Evolutionary conservation across 2,113 vertebrate species (phyloP), one percentile per base, ranked within the genome.

Genomic region (Phyllostomus discolor): DNA sequence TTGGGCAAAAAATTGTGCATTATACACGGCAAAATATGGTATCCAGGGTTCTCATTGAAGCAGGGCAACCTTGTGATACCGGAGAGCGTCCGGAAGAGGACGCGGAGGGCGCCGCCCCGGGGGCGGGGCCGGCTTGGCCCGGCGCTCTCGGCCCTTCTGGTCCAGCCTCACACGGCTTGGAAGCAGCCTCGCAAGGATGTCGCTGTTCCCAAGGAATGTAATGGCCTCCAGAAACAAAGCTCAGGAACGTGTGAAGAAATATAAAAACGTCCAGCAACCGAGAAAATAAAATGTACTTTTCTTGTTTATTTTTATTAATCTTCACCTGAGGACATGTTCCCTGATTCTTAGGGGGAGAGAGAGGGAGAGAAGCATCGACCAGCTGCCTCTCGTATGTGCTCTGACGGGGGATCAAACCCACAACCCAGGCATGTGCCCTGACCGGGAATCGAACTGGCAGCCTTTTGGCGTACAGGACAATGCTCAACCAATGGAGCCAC

Each of bases 41-140:
- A 38, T 22, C 24, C 14, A 1, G 16, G 2, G 2, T 69, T 81
- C 35, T n/a, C 57, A 17, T 9, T 22, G 12, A 41, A 54, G 41
- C 5, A 10, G 41, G 69, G 79, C 28, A 62, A 28, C 22, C 50
- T 41, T 26, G 22, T 1, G 5, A 41, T 0, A 0, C 57, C 20
- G 26, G 1, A 14, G 38, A 3, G 10, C n/a, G 15, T 31, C 35
- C 1, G 59, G 82, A 8, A 4, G 7, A n/a, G 28, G 1, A 1
- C 6, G 3, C 50, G 8, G 76, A 26, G 43, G 89, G 1, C 0
- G 0, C 0, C 4, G 91, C 50, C 50, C 41, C n/a, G 1, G 20
- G 41, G 17, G 48, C 1, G n/a, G 48, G 38, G 26, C 62, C 80
- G 7, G 15, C 24, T 24, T 0, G 7, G 6, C 64, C 75, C 69